Percentiles rank a stretch among this genome's conserved stretches.
These are phyloP conservation scores for Stenodema calcarata DNA, from an alignment of 2,888 invertebrate species.

Conservation along the genomic window DNA sequence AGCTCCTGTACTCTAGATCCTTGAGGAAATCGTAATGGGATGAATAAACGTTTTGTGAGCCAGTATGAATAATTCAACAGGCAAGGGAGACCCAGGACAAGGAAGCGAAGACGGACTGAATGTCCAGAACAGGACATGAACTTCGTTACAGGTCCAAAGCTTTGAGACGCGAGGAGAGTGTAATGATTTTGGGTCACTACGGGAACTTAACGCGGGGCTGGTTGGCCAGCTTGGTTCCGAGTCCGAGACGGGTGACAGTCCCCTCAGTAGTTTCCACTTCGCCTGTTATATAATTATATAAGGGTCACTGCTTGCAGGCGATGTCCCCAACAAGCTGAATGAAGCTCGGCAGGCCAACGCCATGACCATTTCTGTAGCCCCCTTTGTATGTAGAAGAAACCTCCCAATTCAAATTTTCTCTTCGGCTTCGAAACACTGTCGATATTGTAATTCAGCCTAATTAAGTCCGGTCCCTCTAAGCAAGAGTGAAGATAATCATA, in stretches of 20 bases:
- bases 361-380: not conserved
- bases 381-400: not conserved
- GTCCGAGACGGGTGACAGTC: not conserved
- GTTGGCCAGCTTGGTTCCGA: not conserved
- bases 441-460: too few species aligned
- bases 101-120: not conserved
- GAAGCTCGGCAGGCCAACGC: not conserved
- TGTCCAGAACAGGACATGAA: not conserved
- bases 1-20: not conserved
- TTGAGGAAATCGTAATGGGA: slow-evolving; percentile 1
- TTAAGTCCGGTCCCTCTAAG: too few species aligned
- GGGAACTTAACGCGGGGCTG: not conserved
- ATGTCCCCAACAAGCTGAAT: not conserved
- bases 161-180: not conserved
- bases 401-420: not conserved
- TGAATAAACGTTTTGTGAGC: not conserved
- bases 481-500: too few species aligned
- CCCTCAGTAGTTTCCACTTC: not conserved
- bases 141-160: not conserved
- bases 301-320: not conserved
- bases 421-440: too few species aligned
- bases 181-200: not conserved
- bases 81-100: not conserved
- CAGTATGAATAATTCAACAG: slow-evolving; percentile 3
- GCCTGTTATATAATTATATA: not conserved